Conservation (phyloP, 35 echinoderm and acorn worm species). For the Heliocidaris erythrogramma region DNA sequence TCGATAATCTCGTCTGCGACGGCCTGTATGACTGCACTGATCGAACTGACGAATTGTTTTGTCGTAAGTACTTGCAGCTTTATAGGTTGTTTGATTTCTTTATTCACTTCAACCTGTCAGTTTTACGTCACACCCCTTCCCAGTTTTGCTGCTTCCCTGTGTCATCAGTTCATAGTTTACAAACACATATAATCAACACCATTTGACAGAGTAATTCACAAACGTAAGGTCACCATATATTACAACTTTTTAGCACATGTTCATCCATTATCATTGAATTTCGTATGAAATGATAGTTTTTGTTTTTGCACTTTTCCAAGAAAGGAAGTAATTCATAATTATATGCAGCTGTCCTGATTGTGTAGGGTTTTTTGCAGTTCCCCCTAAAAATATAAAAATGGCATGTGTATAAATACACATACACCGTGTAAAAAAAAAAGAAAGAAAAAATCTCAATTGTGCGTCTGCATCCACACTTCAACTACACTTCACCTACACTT, state of each 20-base stretch:
- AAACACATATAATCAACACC: background rate
- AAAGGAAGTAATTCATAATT: background rate
- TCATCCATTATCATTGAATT: background rate
- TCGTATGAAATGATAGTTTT: background rate
- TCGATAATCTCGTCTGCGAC: background rate
- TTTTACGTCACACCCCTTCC: background rate
- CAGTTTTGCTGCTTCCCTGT: background rate
- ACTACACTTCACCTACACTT: too few relatives aligned
- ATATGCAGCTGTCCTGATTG: background rate
- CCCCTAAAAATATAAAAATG: too few relatives aligned
- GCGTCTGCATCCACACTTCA: too few relatives aligned
- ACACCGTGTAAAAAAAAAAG: too few relatives aligned
- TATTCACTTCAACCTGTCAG: background rate
- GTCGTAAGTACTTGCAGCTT: background rate
- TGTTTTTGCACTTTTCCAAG: background rate
- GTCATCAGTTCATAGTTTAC: too few relatives aligned
- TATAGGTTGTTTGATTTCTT: background rate
- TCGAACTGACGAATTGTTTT: conserved; percentile 29
- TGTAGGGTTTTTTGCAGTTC: too few relatives aligned
- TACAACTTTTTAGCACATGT: background rate
- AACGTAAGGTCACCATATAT: background rate
- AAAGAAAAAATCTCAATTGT: too few relatives aligned
- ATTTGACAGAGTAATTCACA: background rate
- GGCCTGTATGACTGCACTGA: conserved; percentile 22
- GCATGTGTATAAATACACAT: too few relatives aligned